These are phyloP conservation scores for Allophyes oxyacanthae DNA, from an alignment of 2,888 invertebrate genomes.

Conservation along the genomic window DNA sequence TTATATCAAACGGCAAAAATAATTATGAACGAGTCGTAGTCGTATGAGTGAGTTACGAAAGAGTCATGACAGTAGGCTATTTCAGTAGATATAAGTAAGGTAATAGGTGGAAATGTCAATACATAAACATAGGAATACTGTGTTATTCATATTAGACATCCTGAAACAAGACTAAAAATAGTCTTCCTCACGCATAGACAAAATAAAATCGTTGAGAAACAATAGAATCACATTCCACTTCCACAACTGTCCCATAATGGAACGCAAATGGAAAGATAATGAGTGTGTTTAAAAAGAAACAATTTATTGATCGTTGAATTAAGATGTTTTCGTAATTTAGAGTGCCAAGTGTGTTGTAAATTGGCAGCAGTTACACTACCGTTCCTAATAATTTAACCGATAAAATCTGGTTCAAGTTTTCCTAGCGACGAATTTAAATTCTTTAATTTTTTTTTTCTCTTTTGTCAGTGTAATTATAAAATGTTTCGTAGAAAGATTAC, in stretches of 20 bases:
- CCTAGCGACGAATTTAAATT: neutral
- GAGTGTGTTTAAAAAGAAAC: slow-evolving; percentile 18
- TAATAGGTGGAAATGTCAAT: too few relatives aligned
- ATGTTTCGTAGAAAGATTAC: neutral
- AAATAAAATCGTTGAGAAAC: slow-evolving; percentile 10
- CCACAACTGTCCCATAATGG: slow-evolving; percentile 12
- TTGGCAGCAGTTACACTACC: slow-evolving; percentile 25
- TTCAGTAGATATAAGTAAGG: too few relatives aligned
- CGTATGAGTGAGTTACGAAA: too few relatives aligned
- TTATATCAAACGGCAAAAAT: too few relatives aligned
- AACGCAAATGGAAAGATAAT: slow-evolving; percentile 33
- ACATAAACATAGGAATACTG: too few relatives aligned
- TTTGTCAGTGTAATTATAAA: slow-evolving; percentile 1
- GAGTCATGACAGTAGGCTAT: too few relatives aligned
- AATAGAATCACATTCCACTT: slow-evolving; percentile 19
- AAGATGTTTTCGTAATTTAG: slow-evolving; percentile 42
- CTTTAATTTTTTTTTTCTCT: neutral
- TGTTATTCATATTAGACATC: neutral
- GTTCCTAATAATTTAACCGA: slow-evolving; percentile 28
- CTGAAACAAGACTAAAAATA: neutral
- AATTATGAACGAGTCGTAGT: too few relatives aligned
- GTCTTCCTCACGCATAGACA: neutral
- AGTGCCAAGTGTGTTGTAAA: slow-evolving; percentile 20
- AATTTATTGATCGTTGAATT: slow-evolving; percentile 40
- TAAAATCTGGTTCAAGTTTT: slow-evolving; percentile 22